A percentile compares a stretch with the other conserved stretches of the same genome.
Conservation (phyloP, 2,113 vertebrate genomes). For the Bubalus kerabau region DNA sequence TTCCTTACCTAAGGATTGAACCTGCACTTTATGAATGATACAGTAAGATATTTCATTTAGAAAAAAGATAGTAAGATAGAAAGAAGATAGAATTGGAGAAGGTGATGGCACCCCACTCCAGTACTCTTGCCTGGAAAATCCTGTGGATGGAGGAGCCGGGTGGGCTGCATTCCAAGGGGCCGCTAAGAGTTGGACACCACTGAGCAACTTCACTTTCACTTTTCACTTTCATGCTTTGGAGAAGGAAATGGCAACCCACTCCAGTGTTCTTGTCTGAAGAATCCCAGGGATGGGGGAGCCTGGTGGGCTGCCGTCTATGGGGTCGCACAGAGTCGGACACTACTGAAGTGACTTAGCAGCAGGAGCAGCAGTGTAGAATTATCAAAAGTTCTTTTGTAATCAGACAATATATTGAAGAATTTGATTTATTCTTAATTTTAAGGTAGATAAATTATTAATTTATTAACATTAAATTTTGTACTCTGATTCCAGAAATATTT, state of each 20-base stretch:
- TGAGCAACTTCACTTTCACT: too few species aligned
- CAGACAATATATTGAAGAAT: not conserved
- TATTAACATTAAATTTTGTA: not conserved
- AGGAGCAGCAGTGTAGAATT: not conserved
- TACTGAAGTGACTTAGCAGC: too few species aligned
- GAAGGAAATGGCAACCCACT: too few species aligned
- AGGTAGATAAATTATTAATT: not conserved
- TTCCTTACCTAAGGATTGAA: not conserved
- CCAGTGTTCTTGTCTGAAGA: too few species aligned
- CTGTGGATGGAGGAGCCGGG: accelerated
- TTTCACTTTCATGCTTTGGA: too few species aligned
- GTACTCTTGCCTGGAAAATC: too few species aligned
- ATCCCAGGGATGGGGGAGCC: too few species aligned
- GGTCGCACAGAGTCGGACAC: too few species aligned
- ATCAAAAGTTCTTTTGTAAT: not conserved
- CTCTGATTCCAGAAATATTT: not conserved
- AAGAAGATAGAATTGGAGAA: too few species aligned
- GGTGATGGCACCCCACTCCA: too few species aligned
- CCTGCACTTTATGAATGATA: not conserved
- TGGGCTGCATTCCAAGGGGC: too few species aligned
- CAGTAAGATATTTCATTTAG: not conserved
- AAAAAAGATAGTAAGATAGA: not conserved
- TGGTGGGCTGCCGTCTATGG: too few species aligned
- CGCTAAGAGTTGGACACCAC: accelerated
- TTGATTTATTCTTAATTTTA: not conserved